These are phyloP conservation scores for Columbina picui DNA, from an alignment of 2,113 vertebrate genomes.

Conservation along the genomic window DNA sequence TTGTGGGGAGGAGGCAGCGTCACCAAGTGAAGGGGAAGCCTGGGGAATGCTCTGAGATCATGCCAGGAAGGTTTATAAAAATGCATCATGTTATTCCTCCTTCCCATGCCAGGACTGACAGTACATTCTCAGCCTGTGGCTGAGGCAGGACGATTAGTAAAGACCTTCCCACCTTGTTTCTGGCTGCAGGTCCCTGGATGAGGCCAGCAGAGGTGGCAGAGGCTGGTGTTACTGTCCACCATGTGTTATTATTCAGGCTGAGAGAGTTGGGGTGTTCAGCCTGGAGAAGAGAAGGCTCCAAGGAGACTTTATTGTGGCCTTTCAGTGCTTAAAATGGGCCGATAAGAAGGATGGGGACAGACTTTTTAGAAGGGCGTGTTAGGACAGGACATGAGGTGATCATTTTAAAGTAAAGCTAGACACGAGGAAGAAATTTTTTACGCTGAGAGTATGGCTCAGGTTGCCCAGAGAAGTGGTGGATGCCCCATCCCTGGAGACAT, in stretches of 20 bases:
- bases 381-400: too few relatives aligned
- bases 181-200: not conserved
- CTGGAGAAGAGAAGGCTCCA: too few relatives aligned
- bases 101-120: not conserved
- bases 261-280: too few relatives aligned
- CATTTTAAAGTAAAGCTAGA: too few relatives aligned
- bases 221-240: not conserved
- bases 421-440: too few relatives aligned
- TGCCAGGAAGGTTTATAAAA: not conserved
- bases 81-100: not conserved
- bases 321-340: too few relatives aligned
- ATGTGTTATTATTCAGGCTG: not conserved
- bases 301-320: too few relatives aligned
- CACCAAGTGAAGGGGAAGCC: not conserved
- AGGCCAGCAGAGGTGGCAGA: not conserved
- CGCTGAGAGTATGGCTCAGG: too few relatives aligned
- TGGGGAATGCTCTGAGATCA: not conserved
- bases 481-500: too few relatives aligned
- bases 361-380: too few relatives aligned
- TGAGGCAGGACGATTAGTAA: not conserved
- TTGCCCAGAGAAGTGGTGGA: too few relatives aligned
- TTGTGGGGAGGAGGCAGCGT: not conserved
- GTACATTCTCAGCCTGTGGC: not conserved
- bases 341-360: too few relatives aligned
- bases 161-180: not conserved